Percentiles rank a stretch among this genome's conserved stretches.
Evolutionary conservation across 2,888 invertebrate genomes (phyloP).

Genomic region (Hyppa rectilinea): DNA sequence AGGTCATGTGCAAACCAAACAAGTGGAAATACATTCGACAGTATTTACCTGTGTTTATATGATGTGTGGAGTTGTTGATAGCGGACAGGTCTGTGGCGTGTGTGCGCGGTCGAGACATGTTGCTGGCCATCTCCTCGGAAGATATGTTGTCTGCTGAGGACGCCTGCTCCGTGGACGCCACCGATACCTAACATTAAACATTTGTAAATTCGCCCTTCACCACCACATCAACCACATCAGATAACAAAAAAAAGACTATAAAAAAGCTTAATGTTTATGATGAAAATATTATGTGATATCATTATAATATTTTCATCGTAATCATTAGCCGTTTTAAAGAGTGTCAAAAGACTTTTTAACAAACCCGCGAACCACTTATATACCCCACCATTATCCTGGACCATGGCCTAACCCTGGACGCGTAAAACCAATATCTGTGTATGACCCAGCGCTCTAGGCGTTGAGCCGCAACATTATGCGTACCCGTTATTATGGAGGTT

Average conservation of each 20-base stretch:
- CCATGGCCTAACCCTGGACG: no score
- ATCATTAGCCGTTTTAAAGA: no score
- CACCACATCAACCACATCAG: neutral
- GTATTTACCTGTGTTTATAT: slow-evolving; percentile 89
- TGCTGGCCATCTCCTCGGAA: slow-evolving; percentile 96
- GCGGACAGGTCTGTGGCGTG: slow-evolving; percentile 92
- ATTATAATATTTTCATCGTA: no score
- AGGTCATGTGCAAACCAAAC: neutral
- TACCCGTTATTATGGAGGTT: no score
- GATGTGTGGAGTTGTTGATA: slow-evolving; percentile 93
- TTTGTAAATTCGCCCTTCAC: neutral
- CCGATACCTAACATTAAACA: slow-evolving; percentile 89
- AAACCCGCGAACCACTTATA: no score
- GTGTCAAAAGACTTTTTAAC: no score
- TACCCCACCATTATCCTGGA: no score
- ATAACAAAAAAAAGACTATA: neutral
- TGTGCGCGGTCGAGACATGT: slow-evolving; percentile 87
- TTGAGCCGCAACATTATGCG: no score
- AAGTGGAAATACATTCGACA: neutral
- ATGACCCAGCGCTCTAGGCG: no score
- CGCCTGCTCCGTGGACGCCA: slow-evolving; percentile 98
- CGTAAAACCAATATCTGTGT: no score
- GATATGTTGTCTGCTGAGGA: slow-evolving; percentile 98
- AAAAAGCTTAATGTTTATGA: no score
- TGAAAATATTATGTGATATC: no score